Evolutionary conservation across 2,113 vertebrate genomes (phyloP).

Genomic region (Felis catus): DNA sequence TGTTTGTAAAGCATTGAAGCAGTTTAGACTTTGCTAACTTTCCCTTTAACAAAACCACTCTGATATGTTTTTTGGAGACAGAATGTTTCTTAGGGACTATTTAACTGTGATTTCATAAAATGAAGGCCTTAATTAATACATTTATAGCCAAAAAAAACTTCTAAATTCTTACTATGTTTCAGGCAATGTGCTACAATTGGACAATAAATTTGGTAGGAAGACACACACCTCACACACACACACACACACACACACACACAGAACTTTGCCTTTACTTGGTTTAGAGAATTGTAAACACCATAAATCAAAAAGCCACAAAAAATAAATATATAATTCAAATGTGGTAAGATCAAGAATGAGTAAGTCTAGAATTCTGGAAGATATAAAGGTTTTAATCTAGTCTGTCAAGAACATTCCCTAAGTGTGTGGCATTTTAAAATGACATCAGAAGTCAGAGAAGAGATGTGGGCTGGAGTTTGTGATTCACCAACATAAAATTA

Average conservation of each 20-base stretch:
- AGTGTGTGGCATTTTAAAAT: neutral
- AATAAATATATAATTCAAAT: neutral
- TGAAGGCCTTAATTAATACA: neutral
- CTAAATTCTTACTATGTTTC: neutral
- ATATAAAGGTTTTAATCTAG: neutral
- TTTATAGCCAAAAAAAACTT: neutral
- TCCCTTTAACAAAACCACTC: neutral
- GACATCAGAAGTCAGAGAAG: neutral
- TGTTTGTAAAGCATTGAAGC: neutral
- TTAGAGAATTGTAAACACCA: neutral
- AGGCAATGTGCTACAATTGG: neutral
- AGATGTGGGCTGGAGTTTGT: neutral
- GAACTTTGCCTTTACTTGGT: neutral
- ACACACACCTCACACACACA: neutral
- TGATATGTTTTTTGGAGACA: neutral
- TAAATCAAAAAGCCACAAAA: neutral
- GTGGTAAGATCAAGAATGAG: neutral
- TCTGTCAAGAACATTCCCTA: neutral
- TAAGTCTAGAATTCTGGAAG: neutral
- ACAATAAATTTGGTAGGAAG: neutral
- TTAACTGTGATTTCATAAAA: neutral
- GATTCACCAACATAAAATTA: neutral
- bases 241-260: neutral
- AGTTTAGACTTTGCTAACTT: neutral
- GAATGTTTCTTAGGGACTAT: neutral